Base-by-base conservation (phyloP, 2,888 invertebrate genomes). In the Campopleginae sp. region DNA sequence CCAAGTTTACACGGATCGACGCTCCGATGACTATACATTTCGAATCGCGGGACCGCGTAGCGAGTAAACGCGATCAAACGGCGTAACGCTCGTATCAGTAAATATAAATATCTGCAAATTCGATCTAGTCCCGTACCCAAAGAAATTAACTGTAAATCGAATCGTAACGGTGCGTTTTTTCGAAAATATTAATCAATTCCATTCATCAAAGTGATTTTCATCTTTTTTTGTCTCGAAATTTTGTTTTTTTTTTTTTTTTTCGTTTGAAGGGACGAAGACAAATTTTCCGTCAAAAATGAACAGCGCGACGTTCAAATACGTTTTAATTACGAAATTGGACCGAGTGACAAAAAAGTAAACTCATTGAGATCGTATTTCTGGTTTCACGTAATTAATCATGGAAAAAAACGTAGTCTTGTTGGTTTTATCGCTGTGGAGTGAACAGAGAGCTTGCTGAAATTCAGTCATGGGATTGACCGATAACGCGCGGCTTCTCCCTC, bases 1-100 rank as follows among this genome's bases (percentile, higher is more conserved):
- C 27, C 63, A 86, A 83, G 84, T 87, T 90, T 90, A 90, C 88
- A 90, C 88, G 90, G 87, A 88, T 86, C 86, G 89, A 85, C 88
- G 90, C 90, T 86, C 85, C 82, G 76, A 80, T 86, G 75, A 88
- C 80, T 85, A 44, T 71, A 75, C 31, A 70, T 58, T 68, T 42
- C 23, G 10, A 38, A 5, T 48, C 63, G 33, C 66, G 58, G 48
- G 17, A 68, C 46, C 79, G 79, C 33, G 70, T 42, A 66, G 54
- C 82, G 79, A 76, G 65, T 85, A 82, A 82, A 63, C 82, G 79
- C 84, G 82, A 88, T 88, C 84, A 89, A 88, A 87, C 85, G 86
- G 86, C 88, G 89, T 89, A 89, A 90, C 89, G 88, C n/a, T 33
- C 48, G 66, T 72, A 48, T 6, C 46, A 58, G 19, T 54, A 68